Base-by-base conservation (phyloP, 2,113 vertebrate genomes). In the Porphyrio hochstetteri region DNA sequence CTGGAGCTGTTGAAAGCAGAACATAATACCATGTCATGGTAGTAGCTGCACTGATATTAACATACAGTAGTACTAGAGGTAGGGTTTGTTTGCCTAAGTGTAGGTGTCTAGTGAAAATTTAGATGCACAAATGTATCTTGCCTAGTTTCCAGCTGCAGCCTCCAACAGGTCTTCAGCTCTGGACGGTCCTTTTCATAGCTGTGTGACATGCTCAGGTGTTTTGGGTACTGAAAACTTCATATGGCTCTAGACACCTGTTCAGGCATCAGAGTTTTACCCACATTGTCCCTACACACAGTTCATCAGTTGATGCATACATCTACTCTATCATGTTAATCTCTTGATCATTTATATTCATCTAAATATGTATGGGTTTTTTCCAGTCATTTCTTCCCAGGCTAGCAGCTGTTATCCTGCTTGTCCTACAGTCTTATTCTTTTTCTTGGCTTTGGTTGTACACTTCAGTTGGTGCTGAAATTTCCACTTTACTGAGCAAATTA, bases 381-480 rank as follows among this genome's bases (percentile, higher is more conserved):
- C 46, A 86, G 13, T 19, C 0, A 40, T 70, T 90, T 75, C 35
- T 91, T 74, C 42, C 40, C 29, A 56, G 33, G 36, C 19, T 74
- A 90, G 42, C 63, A 90, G 71, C 40, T 96, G 63, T 35, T 91
- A 55, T 70, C 56, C 42, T 92, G 14, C 29, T 86, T 75, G 60
- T 96, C 63, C 64, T 83, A 59, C 20, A 53, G 46, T 64, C 38
- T 82, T 48, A 77, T 11, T 88, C 4, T 53, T 86, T 93, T 95
- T 63, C 82, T 86, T 94, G 56, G 35, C 21, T 92, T 88, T 64
- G 53, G 24, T 69, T 64, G 55, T 55, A 82, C n/a, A 70, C 28
- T 91, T 92, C 46, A 67, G 77, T 60, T 92, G 83, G 69, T 95
- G 84, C 35, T 91, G 82, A 91, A 94, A 77, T 85, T 95, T 90